These are phyloP conservation scores for Apostichopus leukothele DNA, from an alignment of 53 echinoderm and acorn worm species.

Conservation along the genomic window DNA sequence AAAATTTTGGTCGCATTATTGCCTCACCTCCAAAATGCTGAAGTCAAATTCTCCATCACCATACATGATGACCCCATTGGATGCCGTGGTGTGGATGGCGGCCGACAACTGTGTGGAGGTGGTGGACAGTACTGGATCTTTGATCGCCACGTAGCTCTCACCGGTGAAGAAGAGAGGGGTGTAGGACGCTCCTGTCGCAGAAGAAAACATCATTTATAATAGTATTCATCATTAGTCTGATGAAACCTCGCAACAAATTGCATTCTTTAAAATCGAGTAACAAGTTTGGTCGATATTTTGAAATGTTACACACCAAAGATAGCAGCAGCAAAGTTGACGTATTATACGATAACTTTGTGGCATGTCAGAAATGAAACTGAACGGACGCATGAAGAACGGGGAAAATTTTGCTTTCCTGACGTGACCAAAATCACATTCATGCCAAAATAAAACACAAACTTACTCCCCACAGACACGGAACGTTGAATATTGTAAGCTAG, in stretches of 20 bases:
- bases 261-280: no score
- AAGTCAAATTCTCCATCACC: slow-evolving; percentile 83
- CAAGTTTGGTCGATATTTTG: no score
- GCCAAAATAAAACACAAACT: no score
- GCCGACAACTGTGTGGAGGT: slow-evolving; percentile 61
- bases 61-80: slow-evolving; percentile 89
- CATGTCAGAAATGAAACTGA: background rate
- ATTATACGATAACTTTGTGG: no score
- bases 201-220: background rate
- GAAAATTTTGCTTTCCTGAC: no score
- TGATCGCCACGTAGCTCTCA: slow-evolving; percentile 70
- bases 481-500: no score
- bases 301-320: no score
- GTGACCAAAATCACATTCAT: no score
- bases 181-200: background rate
- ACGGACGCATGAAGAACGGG: background rate
- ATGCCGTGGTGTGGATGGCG: slow-evolving; percentile 60
- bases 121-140: slow-evolving; percentile 64
- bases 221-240: no score
- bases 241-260: no score
- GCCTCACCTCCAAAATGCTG: slow-evolving; percentile 80
- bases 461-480: no score
- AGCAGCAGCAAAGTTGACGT: no score
- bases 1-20: background rate
- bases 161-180: slow-evolving; percentile 80